Evolutionary conservation across 2,888 invertebrate species (phyloP).

Genomic region (Erebia palarica): DNA sequence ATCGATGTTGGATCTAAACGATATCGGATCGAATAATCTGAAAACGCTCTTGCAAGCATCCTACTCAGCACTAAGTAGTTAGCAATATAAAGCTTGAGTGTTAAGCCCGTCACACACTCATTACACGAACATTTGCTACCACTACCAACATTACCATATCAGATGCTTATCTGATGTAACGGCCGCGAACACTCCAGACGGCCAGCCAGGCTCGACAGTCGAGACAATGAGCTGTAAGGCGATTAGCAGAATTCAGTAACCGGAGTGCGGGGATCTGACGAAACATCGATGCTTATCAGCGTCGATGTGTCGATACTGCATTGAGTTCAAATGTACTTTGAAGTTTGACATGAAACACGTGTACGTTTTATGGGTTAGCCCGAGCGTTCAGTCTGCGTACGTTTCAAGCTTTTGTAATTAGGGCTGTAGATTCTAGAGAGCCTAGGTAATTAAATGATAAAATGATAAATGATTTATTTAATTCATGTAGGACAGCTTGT

Average conservation of each 20-base stretch:
- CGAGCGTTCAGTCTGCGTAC: no score
- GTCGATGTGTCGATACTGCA: constrained; percentile 31
- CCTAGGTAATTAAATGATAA: no score
- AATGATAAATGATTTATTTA: no score
- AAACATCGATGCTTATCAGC: constrained; percentile 47
- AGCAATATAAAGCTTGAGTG: no score
- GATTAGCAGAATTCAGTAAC: constrained; percentile 70
- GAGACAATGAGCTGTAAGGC: constrained; percentile 62
- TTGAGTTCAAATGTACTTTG: not conserved
- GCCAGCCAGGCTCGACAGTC: constrained; percentile 44
- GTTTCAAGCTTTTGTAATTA: no score
- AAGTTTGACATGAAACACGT: constrained; percentile 3
- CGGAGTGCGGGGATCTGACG: constrained; percentile 54
- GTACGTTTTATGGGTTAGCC: no score
- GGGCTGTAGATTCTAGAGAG: no score
- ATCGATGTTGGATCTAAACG: no score
- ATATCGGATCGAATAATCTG: no score
- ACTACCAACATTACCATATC: constrained; percentile 70
- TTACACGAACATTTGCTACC: constrained; percentile 72
- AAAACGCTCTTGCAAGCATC: no score
- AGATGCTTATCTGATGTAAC: constrained; percentile 76
- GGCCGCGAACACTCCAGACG: constrained; percentile 54
- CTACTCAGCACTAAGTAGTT: constrained; percentile 9
- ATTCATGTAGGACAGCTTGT: no score
- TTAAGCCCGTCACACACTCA: constrained; percentile 67